Evolutionary conservation across 2,113 vertebrate species (phyloP).

Genomic region (cattle (Bos taurus)): ARS-UCD2.0 NC_037329.1:100790501-100791000

Average conservation of each 20-base stretch:
- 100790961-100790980: not conserved
- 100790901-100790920: conserved; percentile 26
- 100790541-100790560: fast-evolving
- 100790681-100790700: not conserved
- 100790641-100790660: not conserved
- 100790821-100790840: conserved; percentile 7
- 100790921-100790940: not conserved
- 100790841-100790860: not conserved
- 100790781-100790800: not conserved
- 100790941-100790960: not conserved
- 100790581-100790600: not conserved
- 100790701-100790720: not conserved
- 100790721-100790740: conserved; percentile 16
- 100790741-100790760: not conserved
- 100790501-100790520: not conserved
- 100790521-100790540: not conserved
- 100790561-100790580: not conserved
- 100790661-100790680: not conserved
- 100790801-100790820: not conserved
- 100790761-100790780: not conserved
- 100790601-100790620: not conserved
- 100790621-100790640: not conserved
- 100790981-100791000: not conserved
- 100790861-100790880: not conserved
- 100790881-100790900: not conserved